Conservation (phyloP, 2,797 vertebrate species). For the Ficedula albicollis region DNA sequence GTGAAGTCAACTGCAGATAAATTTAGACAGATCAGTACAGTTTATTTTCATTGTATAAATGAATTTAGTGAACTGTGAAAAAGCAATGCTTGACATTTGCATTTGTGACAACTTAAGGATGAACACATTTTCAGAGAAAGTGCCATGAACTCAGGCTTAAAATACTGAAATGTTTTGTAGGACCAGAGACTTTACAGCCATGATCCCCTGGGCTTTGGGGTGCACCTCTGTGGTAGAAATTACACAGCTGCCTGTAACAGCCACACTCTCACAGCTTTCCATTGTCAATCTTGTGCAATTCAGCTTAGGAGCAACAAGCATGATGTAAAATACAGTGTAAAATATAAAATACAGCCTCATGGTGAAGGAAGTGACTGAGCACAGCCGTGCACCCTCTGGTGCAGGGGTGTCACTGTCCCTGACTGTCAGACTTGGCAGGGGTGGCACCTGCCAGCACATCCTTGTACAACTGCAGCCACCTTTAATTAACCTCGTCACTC, state of each 20-base stretch:
- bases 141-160: background rate
- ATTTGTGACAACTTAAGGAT: background rate
- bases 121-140: background rate
- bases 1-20: background rate
- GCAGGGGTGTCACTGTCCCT: background rate
- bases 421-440: background rate
- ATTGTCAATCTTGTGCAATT: background rate
- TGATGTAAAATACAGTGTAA: background rate
- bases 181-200: background rate
- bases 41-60: background rate
- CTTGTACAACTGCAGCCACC: background rate
- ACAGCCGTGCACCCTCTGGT: rapidly evolving
- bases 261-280: background rate
- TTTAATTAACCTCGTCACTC: background rate
- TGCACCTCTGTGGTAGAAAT: background rate
- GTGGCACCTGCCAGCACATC: background rate
- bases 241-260: background rate
- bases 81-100: background rate
- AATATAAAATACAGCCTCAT: background rate
- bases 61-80: background rate
- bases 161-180: background rate
- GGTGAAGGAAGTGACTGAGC: background rate
- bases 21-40: background rate
- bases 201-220: background rate
- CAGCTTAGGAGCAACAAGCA: background rate